Evolutionary conservation across 2,797 vertebrate species (phyloP).

Genomic region (Lutjanus argentimaculatus): DNA sequence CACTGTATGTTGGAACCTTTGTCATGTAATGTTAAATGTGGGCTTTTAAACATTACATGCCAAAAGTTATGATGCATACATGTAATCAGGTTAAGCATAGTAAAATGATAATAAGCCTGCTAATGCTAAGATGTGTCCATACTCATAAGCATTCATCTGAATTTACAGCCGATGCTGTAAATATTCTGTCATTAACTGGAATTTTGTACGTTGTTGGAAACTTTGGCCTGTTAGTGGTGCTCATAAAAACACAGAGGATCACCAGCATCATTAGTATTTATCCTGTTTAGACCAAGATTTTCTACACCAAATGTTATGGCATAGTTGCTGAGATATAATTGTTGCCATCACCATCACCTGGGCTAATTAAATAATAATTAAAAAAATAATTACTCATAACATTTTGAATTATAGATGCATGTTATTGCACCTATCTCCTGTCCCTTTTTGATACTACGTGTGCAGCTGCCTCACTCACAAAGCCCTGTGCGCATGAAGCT

Average conservation of each 20-base stretch:
- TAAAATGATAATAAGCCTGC: not conserved
- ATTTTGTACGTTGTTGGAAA: not conserved
- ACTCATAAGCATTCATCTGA: not conserved
- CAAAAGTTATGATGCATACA: not conserved
- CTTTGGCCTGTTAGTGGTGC: not conserved
- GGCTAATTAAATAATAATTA: not conserved
- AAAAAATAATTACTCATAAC: not conserved
- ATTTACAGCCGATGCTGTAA: not conserved
- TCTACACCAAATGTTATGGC: not conserved
- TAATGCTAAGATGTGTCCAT: not conserved
- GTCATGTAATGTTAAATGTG: not conserved
- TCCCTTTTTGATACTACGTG: not conserved
- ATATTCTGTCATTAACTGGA: not conserved
- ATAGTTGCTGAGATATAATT: not conserved
- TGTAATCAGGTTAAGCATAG: not conserved
- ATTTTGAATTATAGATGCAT: not conserved
- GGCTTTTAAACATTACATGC: not conserved
- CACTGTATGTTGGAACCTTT: not conserved
- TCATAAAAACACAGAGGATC: not conserved
- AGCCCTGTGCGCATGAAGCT: constrained; percentile 32
- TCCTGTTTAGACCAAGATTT: not conserved
- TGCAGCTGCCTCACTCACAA: not conserved
- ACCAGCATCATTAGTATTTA: not conserved
- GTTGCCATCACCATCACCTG: not conserved
- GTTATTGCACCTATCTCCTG: not conserved